Evolutionary conservation across 2,888 invertebrate species (phyloP), one percentile per base, ranked within the genome.

Genomic region (Drosophila nigricruria): DNA sequence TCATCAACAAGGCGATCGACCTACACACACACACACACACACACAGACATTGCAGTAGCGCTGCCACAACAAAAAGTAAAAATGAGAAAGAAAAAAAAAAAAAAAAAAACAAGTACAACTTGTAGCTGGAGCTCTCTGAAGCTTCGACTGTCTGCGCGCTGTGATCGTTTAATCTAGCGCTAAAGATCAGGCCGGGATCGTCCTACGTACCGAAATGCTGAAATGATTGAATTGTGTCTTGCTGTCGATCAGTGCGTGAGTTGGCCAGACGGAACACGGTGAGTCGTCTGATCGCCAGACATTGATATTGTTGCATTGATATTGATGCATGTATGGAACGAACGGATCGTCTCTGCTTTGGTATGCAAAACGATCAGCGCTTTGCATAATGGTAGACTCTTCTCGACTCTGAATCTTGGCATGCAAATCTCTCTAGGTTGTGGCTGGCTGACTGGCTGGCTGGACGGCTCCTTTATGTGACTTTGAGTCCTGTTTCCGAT

Each of bases 161-260:
- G 52, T 90, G 90, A 90, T 90, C 90, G 90, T 90, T 90, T 90
- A 90, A 90, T 90, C 90, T 90, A 90, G 91, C 88, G 77, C 79
- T 77, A 72, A 77, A 82, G 91, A 90, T 90, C 90, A 81, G 87
- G 81, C 84, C 70, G 12, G 72, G 79, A 62, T 70, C 88, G 68
- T 76, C 88, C 82, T 85, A 85, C 82, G 79, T 87, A 72, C 57
- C 59, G 8, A 66, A 61, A 76, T 63, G 56, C 68, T 82, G 75
- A 87, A 90, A 89, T 90, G 90, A 91, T 90, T 90, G 90, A 90
- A 90, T 91, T 90, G 90, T 90, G 90, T 90, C 90, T 78, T 77
- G 77, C 88, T 87, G 81, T 81, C 87, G 82, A 88, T 85, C 88
- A 88, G 83, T 78, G 84, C 79, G 85, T 84, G 88, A 83, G 87